Conservation (phyloP, 2,888 invertebrate species). For the Hecatera dysodea region DNA sequence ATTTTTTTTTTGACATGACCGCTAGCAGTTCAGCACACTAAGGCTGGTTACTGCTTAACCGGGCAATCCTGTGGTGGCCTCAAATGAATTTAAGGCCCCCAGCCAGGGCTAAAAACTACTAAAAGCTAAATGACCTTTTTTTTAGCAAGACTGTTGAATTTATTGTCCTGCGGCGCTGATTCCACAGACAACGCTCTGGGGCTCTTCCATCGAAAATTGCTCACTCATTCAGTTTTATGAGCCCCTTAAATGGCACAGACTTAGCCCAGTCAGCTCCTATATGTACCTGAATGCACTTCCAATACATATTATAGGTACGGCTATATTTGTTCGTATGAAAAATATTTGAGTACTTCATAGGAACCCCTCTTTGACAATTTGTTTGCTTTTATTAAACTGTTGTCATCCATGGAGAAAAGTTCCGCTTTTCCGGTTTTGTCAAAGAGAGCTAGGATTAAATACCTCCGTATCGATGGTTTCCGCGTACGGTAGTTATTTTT, state of each 20-base stretch:
- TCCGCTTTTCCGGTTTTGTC: conserved; percentile 22
- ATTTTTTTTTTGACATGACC: too few relatives aligned
- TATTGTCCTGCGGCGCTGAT: not conserved
- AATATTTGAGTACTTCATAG: conserved; percentile 10
- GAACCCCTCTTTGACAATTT: conserved; percentile 19
- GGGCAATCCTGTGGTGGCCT: too few relatives aligned
- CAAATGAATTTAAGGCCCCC: too few relatives aligned
- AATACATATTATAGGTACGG: not conserved
- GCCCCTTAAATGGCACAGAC: not conserved
- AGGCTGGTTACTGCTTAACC: too few relatives aligned
- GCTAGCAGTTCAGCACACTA: too few relatives aligned
- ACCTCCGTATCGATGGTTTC: conserved; percentile 20
- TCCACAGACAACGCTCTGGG: not conserved
- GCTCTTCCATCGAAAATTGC: not conserved
- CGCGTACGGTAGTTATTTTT: conserved; percentile 14
- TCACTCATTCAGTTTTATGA: not conserved
- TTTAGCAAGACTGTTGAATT: not conserved
- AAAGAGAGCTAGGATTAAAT: conserved; percentile 34
- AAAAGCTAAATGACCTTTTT: too few relatives aligned
- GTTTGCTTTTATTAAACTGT: conserved; percentile 35
- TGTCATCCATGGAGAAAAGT: conserved; percentile 2
- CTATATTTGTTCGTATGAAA: conserved; percentile 1
- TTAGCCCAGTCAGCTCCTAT: not conserved
- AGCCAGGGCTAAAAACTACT: too few relatives aligned
- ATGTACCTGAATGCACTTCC: too few relatives aligned